Base-by-base conservation (phyloP, 2,888 invertebrate genomes). In the Cantharis nigra region DNA sequence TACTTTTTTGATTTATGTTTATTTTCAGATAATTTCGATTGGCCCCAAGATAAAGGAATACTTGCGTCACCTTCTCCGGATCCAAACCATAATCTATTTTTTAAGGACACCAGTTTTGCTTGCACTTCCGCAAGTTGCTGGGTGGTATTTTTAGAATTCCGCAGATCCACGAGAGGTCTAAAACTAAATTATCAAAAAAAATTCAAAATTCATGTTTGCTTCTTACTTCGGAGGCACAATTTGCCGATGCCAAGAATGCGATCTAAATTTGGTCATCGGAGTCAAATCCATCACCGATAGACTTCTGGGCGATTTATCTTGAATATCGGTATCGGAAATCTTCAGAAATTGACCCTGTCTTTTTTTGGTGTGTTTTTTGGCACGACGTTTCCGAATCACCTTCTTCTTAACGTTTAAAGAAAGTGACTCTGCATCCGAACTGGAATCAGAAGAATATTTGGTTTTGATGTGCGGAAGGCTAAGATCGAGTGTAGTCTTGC, bases 51-150 rank as follows among this genome's bases (percentile, higher is more conserved):
- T 20, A 94, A 82, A 0, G 94, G 93, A 70, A 88, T 84, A 70
- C 83, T 86, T 1, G 81, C 75, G 69, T 88, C 87, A 13, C 83
- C 88, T 83, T 89, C 91, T 9, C 85, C 86, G 30, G 85, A 82
- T 5, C 94, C 94, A 3, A 92, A 93, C 95, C 95, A 95, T 69
- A 95, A 90, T 87, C 93, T 93, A 86, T 92, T 93, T 84, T 93
- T 93, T 28, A 95, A 85, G 0, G 93, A 91, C 78, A 90, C 90
- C 7, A 95, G 87, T 85, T 93, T 94, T 9, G 94, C 91, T 87
- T 94, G 93, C 67, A 93, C 89, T 84, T 93, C 92, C 70, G 91
- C 87, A 30, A 91, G 88, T 83, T 92, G 91, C 75, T 86, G 81
- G 0, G 80, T 80, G 16, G 78, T 76, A 9, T 76, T 78, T 16